phyloP scores from a whole-genome alignment of 2,113 vertebrate species.

The Cololabis saira region DNA sequence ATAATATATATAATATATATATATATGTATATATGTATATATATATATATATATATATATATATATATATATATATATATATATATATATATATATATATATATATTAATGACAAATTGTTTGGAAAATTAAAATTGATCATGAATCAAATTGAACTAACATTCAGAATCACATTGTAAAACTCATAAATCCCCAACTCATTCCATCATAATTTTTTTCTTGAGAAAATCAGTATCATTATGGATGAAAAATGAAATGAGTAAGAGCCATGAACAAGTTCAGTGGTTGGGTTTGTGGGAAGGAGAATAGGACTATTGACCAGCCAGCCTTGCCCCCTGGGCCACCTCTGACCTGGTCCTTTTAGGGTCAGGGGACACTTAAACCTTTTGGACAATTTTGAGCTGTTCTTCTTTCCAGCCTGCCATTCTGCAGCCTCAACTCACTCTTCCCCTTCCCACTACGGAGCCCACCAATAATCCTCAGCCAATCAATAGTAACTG shows the following conservation, averaged over 20 bases:
- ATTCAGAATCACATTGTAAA: not conserved
- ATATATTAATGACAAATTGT: too few relatives aligned
- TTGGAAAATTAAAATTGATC: not conserved
- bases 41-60: too few relatives aligned
- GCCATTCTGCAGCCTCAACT: slow-evolving; percentile 46
- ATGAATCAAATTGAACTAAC: not conserved
- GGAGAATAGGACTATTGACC: slow-evolving; percentile 41
- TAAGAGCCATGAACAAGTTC: slow-evolving; percentile 16
- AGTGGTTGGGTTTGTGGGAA: slow-evolving; percentile 4
- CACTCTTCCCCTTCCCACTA: slow-evolving; percentile 46
- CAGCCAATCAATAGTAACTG: slow-evolving; percentile 86
- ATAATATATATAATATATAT: too few relatives aligned
- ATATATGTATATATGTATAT: too few relatives aligned
- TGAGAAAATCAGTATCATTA: not conserved
- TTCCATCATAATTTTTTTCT: not conserved
- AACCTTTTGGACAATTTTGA: slow-evolving; percentile 77
- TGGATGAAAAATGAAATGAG: not conserved
- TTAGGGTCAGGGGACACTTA: slow-evolving; percentile 73
- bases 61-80: too few relatives aligned
- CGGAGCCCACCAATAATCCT: slow-evolving; percentile 81
- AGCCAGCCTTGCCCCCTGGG: slow-evolving; percentile 62
- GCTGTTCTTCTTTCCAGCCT: slow-evolving; percentile 61
- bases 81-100: too few relatives aligned
- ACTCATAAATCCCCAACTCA: not conserved
- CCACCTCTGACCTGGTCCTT: slow-evolving; percentile 77